Evolutionary conservation across 2,113 vertebrate species (phyloP).

Genomic region (Nestor notabilis): DNA sequence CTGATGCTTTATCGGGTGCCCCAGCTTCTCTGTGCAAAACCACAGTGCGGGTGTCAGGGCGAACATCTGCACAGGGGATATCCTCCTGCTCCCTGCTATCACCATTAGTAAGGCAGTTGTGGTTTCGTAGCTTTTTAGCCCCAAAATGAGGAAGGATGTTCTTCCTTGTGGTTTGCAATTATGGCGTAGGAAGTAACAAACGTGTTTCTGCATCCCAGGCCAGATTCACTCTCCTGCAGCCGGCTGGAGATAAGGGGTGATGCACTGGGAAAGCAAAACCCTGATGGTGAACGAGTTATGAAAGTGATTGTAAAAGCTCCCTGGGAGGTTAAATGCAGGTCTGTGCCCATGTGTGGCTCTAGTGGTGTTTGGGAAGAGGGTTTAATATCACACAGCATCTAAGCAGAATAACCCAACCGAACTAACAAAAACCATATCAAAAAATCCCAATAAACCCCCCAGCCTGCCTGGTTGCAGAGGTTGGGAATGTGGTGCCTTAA

Average conservation of each 20-base stretch:
- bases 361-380: conserved; percentile 51
- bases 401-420: not conserved
- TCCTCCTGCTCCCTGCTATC: not conserved
- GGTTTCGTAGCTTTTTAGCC: conserved; percentile 31
- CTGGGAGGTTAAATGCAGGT: fast-evolving
- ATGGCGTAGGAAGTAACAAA: conserved; percentile 25
- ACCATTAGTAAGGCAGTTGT: conserved; percentile 37
- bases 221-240: not conserved
- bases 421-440: not conserved
- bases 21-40: not conserved
- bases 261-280: not conserved
- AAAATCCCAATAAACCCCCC: not conserved
- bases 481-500: not conserved
- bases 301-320: conserved; percentile 1
- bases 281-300: not conserved
- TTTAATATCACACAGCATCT: conserved; percentile 84
- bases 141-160: conserved; percentile 59
- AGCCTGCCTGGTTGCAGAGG: conserved; percentile 64
- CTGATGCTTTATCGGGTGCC: not conserved
- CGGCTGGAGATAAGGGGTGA: not conserved
- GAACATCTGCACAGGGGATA: conserved; percentile 11
- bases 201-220: not conserved
- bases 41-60: not conserved
- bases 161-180: conserved; percentile 52
- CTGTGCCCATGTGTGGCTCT: fast-evolving